These are phyloP conservation scores for Hypena proboscidalis DNA, from an alignment of 2,888 invertebrate genomes.

Conservation along the genomic window DNA sequence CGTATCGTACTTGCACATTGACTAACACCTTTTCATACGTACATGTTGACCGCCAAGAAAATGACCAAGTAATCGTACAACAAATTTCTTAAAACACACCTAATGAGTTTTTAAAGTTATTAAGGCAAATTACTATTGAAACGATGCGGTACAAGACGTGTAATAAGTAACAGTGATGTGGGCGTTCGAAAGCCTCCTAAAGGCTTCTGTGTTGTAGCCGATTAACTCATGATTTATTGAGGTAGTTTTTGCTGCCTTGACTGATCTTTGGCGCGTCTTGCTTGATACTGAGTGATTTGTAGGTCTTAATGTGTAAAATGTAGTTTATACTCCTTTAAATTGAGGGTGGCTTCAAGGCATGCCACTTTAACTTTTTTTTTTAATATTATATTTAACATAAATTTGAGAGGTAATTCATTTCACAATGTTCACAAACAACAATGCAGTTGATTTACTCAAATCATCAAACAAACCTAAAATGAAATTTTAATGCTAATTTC, in stretches of 20 bases:
- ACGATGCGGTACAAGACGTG: slow-evolving; percentile 60
- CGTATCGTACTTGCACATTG: slow-evolving; percentile 6
- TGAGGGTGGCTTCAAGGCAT: slow-evolving; percentile 4
- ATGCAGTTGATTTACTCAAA: too few relatives aligned
- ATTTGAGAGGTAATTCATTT: too few relatives aligned
- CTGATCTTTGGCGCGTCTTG: slow-evolving; percentile 36
- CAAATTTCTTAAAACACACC: slow-evolving; percentile 57
- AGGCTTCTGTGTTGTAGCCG: slow-evolving; percentile 70
- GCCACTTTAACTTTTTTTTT: too few relatives aligned
- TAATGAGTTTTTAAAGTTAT: slow-evolving; percentile 79
- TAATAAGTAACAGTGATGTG: slow-evolving; percentile 67
- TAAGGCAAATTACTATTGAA: slow-evolving; percentile 74
- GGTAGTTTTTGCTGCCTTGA: slow-evolving; percentile 41
- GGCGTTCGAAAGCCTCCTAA: slow-evolving; percentile 54
- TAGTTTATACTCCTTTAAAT: slow-evolving; percentile 12
- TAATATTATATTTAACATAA: too few relatives aligned
- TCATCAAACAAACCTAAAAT: too few relatives aligned
- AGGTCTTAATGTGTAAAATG: slow-evolving; percentile 28
- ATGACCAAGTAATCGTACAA: slow-evolving; percentile 40
- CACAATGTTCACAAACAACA: too few relatives aligned
- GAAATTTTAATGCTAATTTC: too few relatives aligned
- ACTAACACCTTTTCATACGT: slow-evolving; percentile 10
- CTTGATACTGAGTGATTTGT: slow-evolving; percentile 37
- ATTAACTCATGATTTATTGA: slow-evolving; percentile 73
- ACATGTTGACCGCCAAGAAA: slow-evolving; percentile 26